Base-by-base conservation (phyloP, 2,888 invertebrate species). In the Drosophila lacicola region DNA sequence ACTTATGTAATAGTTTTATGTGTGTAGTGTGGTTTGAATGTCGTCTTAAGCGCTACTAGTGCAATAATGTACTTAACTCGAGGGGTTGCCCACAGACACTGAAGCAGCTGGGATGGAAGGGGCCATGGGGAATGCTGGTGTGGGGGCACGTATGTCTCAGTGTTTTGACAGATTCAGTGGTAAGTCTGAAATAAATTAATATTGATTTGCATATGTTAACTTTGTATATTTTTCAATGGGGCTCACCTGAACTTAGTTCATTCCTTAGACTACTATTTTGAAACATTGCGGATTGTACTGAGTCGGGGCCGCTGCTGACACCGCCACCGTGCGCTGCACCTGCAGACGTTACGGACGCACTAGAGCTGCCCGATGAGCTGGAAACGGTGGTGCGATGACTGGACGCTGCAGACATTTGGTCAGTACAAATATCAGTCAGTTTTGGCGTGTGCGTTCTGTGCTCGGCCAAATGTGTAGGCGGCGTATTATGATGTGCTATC, bases 91-190 rank as follows among this genome's bases (percentile, higher is more conserved):
- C 78, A 74, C 65, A 71, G 79, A 84, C 84, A 55, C 36, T 71
- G 76, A 76, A 70, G 65, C 70, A 69, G 63, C 73, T 66, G 78
- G 66, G 61, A 72, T 51, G 63, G 50, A 53, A 55, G 21, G 25
- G 21, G 49, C 19, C 36, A 37, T 29, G 55, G 55, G 42, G 50
- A 39, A 37, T 58, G 58, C 34, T 57, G 37, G 46, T 39, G 61
- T 54, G 54, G 14, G 36, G 17, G 44, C 53, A 33, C 33, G 55
- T 65, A 51, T 77, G 68, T 84, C 80, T 92, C 90, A 95, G 94
- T 97, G 96, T 94, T 97, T 97, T 91, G 97, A 97, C 94, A 97
- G 94, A 94, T 97, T 97, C 93, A 97, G 94, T 93, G 97, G 97
- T 94, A 96, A 95, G 96, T 97, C 97, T 97, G 94, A 66, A 95